Evolutionary conservation across 2,888 invertebrate species (phyloP).

Genomic region (Elegia similella): DNA sequence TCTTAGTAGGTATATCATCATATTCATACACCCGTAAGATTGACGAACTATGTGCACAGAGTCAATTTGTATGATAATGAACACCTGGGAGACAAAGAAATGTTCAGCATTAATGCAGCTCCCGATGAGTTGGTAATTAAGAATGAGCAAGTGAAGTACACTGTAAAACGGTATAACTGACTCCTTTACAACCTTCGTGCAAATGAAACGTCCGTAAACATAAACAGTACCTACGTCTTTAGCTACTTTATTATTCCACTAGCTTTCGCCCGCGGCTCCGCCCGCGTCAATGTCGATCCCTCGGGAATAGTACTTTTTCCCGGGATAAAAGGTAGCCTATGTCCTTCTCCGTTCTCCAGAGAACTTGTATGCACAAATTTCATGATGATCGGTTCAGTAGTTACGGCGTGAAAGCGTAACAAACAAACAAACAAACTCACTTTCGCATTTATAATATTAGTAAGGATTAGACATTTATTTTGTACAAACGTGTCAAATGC

Average conservation of each 20-base stretch:
- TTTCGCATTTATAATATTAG: no score
- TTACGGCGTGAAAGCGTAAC: no score
- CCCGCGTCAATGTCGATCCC: no score
- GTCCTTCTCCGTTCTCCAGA: no score
- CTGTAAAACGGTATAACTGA: constrained; percentile 46
- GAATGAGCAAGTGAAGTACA: constrained; percentile 34
- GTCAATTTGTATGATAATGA: constrained; percentile 28
- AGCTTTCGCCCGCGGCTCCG: no score
- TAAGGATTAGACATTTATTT: constrained; percentile 28
- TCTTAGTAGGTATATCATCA: background rate
- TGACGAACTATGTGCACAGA: background rate
- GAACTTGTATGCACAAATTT: no score
- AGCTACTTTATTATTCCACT: constrained; percentile 38
- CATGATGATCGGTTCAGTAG: no score
- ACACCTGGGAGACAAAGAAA: constrained; percentile 18
- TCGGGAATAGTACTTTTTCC: no score
- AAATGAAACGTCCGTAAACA: constrained; percentile 60
- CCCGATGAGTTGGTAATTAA: constrained; percentile 23
- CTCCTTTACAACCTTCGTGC: constrained; percentile 46
- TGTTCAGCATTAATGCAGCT: constrained; percentile 13
- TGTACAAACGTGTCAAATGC: background rate
- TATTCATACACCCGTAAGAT: background rate
- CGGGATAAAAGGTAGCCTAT: no score
- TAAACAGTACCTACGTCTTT: constrained; percentile 52
- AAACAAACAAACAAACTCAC: no score